These are phyloP conservation scores for Acronicta psi DNA, from an alignment of 2,888 invertebrate species.

Conservation along the genomic window DNA sequence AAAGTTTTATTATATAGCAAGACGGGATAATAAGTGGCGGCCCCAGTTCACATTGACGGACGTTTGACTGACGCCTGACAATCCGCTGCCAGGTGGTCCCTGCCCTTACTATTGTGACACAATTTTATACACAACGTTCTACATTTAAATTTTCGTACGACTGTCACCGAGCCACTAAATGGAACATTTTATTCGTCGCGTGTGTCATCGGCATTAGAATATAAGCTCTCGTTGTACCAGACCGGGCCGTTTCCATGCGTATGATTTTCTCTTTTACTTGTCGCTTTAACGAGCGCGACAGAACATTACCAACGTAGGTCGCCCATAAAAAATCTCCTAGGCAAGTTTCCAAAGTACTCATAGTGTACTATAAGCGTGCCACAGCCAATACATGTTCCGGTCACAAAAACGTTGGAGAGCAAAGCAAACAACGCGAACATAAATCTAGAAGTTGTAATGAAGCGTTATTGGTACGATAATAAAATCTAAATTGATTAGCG, in stretches of 20 bases:
- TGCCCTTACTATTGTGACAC: slow-evolving; percentile 51
- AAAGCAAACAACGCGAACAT: slow-evolving; percentile 75
- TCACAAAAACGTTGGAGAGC: slow-evolving; percentile 65
- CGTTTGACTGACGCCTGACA: slow-evolving; percentile 67
- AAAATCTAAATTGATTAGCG: slow-evolving; percentile 88
- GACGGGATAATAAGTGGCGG: slow-evolving; percentile 72
- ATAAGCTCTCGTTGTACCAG: slow-evolving; percentile 58
- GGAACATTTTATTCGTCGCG: slow-evolving; percentile 59
- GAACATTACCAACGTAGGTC: slow-evolving; percentile 59
- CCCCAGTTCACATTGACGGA: slow-evolving; percentile 68
- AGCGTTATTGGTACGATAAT: slow-evolving; percentile 87
- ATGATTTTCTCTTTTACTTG: slow-evolving; percentile 63
- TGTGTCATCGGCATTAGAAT: slow-evolving; percentile 60
- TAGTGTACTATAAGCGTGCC: slow-evolving; percentile 36
- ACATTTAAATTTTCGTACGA: slow-evolving; percentile 58
- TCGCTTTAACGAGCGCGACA: slow-evolving; percentile 60
- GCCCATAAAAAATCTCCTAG: slow-evolving; percentile 67
- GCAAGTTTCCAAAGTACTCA: slow-evolving; percentile 67
- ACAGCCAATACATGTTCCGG: slow-evolving; percentile 62
- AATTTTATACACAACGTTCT: slow-evolving; percentile 50
- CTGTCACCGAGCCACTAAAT: slow-evolving; percentile 50
- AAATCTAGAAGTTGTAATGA: slow-evolving; percentile 83
- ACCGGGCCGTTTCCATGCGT: slow-evolving; percentile 59
- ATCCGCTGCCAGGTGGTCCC: slow-evolving; percentile 72
- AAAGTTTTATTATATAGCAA: slow-evolving; percentile 76